phyloP scores from a whole-genome alignment of 2,888 invertebrate genomes.

The Lycophotia porphyrea region DNA sequence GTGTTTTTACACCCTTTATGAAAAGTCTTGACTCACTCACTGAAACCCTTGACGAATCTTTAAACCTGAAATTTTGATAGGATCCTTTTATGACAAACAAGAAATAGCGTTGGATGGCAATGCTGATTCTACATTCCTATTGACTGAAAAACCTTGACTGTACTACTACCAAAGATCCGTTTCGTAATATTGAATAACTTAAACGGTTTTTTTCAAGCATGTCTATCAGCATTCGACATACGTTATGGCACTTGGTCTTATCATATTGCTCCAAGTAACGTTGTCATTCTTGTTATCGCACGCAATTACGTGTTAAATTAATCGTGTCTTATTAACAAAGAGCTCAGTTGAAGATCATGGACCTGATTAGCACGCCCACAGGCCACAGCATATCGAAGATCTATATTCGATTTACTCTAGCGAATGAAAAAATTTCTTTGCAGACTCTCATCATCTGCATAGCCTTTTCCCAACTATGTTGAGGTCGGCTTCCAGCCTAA shows the following conservation, averaged over 20 bases:
- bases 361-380: conserved; percentile 27
- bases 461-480: not conserved
- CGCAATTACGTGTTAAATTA: conserved; percentile 47
- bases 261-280: conserved; percentile 18
- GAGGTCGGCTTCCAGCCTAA: not conserved
- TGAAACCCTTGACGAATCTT: not conserved
- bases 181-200: conserved; percentile 1
- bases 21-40: not conserved
- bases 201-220: not conserved
- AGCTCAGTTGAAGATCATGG: conserved; percentile 30
- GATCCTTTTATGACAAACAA: not conserved
- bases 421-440: not conserved
- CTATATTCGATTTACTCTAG: conserved; percentile 3
- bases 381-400: conserved; percentile 13
- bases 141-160: not conserved
- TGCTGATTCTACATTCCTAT: not conserved
- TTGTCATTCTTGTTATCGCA: conserved; percentile 39
- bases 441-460: not conserved
- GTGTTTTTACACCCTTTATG: not conserved
- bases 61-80: not conserved
- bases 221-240: conserved; percentile 19
- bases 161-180: not conserved
- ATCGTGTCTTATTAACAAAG: conserved; percentile 35
- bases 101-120: not conserved
- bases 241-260: conserved; percentile 18